Evolutionary conservation across 2,113 vertebrate genomes (phyloP), one percentile per base, ranked within the genome.

Genomic region (Felis chaus): DNA sequence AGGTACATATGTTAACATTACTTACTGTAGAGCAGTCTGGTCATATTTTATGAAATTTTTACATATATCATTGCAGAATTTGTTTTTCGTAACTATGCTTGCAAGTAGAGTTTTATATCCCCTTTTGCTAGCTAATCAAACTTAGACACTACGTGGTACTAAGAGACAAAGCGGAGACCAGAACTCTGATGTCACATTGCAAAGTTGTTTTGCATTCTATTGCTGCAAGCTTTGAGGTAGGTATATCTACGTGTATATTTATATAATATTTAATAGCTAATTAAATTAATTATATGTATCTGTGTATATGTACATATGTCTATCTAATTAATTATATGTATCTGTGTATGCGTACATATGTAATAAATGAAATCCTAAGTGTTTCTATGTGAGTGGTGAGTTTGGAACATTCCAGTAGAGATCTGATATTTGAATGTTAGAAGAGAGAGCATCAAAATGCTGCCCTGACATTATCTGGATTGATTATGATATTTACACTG

Each of bases 401-500:
- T 82, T 25, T 66, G 55, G 29, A 84, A 45, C 7, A 90, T 18
- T 50, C 8, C 7, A 57, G 45, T 19, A 78, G n/a, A 94, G 15
- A 14, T 27, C 18, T 21, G 39, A 33, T 29, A n/a, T 48, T n/a
- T 78, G 39, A 27, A 76, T 5, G 6, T 9, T 85, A 12, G 27
- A 23, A 1, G 0, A 36, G 1, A 16, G 8, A 48, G 29, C 8
- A 87, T 1, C 33, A 31, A 74, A 76, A 21, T 36, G 1, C 9
- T 78, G 8, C 31, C 45, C 13, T 45, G 9, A 33, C 8, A 31
- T 88, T 61, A 29, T 36, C 36, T 33, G 10, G 1, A 69, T 11
- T 41, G 21, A 68, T 48, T 93, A 69, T 61, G 33, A 5, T 57
- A 95, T 57, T 73, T 80, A 68, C 15, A 27, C 1, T 88, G n/a